A percentile compares a stretch with the other conserved stretches of the same genome.
phyloP scores from a whole-genome alignment of 2,888 invertebrate species.

The Aleiodes testaceus region DNA sequence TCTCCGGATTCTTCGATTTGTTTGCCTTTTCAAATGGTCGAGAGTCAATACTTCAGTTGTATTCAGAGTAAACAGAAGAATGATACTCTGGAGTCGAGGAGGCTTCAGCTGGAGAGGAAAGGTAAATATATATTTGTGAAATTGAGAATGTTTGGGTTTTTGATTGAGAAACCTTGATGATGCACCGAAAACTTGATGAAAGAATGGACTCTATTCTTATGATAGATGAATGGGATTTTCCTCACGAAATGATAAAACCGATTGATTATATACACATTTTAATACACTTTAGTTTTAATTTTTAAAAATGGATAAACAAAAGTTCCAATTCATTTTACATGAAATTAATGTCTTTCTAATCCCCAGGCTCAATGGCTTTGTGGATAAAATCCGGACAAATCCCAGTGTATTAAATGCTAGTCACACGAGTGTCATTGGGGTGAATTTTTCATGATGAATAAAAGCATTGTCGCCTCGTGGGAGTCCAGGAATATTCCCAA shows the following conservation, averaged over 20 bases:
- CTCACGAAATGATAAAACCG: too few relatives aligned
- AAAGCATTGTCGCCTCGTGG: conserved; percentile 56
- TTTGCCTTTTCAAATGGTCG: conserved; percentile 19
- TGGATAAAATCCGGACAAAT: conserved; percentile 35
- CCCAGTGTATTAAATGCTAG: conserved; percentile 44
- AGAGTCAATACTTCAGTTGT: conserved; percentile 28
- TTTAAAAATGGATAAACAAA: too few relatives aligned
- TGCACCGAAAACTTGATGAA: too few relatives aligned
- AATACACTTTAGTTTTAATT: too few relatives aligned
- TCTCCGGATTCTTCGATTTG: neutral
- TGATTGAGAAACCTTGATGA: neutral
- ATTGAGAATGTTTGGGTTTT: neutral
- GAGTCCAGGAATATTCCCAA: conserved; percentile 46
- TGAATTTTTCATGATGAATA: conserved; percentile 51
- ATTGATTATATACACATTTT: too few relatives aligned
- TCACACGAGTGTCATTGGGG: conserved; percentile 36
- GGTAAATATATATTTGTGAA: conserved; percentile 1
- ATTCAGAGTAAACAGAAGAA: neutral
- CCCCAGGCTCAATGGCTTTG: too few relatives aligned
- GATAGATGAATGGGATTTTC: too few relatives aligned
- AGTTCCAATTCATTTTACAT: too few relatives aligned
- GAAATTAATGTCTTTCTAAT: too few relatives aligned
- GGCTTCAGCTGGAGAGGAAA: neutral
- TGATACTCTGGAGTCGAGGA: conserved; percentile 34
- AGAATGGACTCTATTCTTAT: too few relatives aligned